These are phyloP conservation scores for Oligia latruncula DNA, from an alignment of 2,888 invertebrate species.

Conservation along the genomic window DNA sequence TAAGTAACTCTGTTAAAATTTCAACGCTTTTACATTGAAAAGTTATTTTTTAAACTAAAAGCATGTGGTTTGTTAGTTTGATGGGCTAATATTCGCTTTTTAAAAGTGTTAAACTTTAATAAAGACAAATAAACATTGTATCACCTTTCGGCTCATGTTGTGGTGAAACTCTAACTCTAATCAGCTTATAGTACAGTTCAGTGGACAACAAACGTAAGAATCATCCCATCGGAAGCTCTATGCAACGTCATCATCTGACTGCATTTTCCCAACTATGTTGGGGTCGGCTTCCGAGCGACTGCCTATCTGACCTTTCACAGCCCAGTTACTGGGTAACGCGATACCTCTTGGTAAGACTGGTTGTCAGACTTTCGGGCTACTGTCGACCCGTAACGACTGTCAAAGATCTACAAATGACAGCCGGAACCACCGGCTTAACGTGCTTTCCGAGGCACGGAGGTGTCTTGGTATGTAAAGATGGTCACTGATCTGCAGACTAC, in stretches of 20 bases:
- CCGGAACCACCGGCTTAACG: neutral
- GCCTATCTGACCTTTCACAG: neutral
- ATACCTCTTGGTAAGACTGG: neutral
- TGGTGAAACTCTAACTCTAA: neutral
- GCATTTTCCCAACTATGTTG: neutral
- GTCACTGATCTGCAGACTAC: neutral
- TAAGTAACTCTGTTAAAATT: slow-evolving; percentile 20
- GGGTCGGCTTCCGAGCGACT: neutral
- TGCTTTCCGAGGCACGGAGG: neutral
- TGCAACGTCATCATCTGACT: too few species aligned
- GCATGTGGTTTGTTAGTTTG: neutral
- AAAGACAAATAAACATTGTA: too few species aligned
- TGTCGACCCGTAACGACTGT: neutral
- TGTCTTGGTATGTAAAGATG: neutral
- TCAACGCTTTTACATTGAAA: slow-evolving; percentile 11
- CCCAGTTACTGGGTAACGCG: neutral
- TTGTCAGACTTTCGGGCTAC: neutral
- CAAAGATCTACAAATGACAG: neutral
- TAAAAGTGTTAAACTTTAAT: neutral
- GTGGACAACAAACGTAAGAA: neutral
- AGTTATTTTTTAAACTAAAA: slow-evolving; percentile 27
- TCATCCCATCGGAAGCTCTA: neutral
- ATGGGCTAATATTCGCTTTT: neutral
- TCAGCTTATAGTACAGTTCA: too few species aligned
- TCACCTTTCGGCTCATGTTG: neutral